Base-by-base conservation (phyloP, 2,797 vertebrate genomes). In the Arctocebus calabarensis region DNA sequence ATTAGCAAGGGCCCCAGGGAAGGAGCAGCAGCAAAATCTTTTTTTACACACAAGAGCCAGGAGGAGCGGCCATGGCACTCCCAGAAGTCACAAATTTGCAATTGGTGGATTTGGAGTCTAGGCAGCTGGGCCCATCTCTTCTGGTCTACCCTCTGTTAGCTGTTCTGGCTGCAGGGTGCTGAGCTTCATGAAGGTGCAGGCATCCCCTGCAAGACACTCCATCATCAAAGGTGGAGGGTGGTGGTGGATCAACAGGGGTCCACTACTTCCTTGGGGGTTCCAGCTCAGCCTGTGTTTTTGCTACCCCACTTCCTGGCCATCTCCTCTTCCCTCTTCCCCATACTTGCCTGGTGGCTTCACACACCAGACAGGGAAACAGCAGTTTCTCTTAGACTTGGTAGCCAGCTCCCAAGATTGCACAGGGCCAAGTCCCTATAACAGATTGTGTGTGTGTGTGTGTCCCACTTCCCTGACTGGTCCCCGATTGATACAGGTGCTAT, bases 341-440 rank as follows among this genome's bases (percentile, higher is more conserved):
- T 3, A 14, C 8, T 52, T 29, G 34, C 29, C 9, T 22, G 71
- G 64, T 1, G 22, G 57, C 43, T 71, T 74, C 20, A 2, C 37
- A 52, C 16, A 23, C 25, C 23, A 7, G 20, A 29, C 20, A 2
- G 17, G 25, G 16, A 19, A 68, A 23, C 75, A 52, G 4, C 6
- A 13, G 52, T 16, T 25, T 48, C 57, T 74, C 20, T 43, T 6
- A 4, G 13, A 37, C 5, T 2, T 52, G 11, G 2, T 62, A n/a
- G 40, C 37, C 66, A 4, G 22, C 9, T 43, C 17, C 70, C 23
- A 48, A 0, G 12, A 20, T 22, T 27, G 0, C 2, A 0, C 2
- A 22, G 3, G 37, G 57, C 52, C 22, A 23, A 16, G 43, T 17
- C 19, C 55, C 37, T 25, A 1, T 61, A 8, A 43, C 6, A 59